A percentile compares a stretch with the other conserved stretches of the same genome.
These are phyloP conservation scores for Prosapia bicincta DNA, from an alignment of 2,888 invertebrate genomes.

Conservation along the genomic window DNA sequence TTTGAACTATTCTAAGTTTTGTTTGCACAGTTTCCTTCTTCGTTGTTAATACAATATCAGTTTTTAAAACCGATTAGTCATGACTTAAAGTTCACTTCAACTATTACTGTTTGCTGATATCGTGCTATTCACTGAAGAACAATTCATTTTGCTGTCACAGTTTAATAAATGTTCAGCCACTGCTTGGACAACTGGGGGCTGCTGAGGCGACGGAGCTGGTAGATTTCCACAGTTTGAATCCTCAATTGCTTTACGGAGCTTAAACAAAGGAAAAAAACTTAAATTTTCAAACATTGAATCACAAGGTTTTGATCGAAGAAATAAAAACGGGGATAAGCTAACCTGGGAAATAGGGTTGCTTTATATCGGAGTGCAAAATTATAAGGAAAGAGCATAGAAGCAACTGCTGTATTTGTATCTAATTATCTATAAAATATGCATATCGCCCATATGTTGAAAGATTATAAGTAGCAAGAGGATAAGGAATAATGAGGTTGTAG, in stretches of 20 bases:
- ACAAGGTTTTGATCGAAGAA: too few species aligned
- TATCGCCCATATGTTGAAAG: too few species aligned
- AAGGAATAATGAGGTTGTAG: too few species aligned
- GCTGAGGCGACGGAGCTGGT: constrained; percentile 23
- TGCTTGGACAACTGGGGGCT: constrained; percentile 15
- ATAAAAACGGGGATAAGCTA: too few species aligned
- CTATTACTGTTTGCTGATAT: constrained; percentile 4
- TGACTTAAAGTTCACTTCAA: not conserved
- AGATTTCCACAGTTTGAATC: constrained; percentile 77
- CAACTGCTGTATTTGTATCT: too few species aligned
- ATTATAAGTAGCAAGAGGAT: too few species aligned
- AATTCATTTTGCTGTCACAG: constrained; percentile 6
- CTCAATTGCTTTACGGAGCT: constrained; percentile 84
- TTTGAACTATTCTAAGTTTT: not conserved
- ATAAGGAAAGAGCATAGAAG: too few species aligned
- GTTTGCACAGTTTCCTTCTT: not conserved
- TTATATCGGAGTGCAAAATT: too few species aligned
- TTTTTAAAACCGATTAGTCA: not conserved
- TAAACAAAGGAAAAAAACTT: constrained; percentile 28
- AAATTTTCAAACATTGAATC: not conserved
- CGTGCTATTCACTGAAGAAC: constrained; percentile 13
- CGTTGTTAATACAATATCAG: not conserved
- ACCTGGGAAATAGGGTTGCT: too few species aligned
- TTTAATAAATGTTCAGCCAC: constrained; percentile 15
- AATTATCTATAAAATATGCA: too few species aligned